Evolutionary conservation across 2,888 invertebrate genomes (phyloP), one percentile per base, ranked within the genome.

Genomic region (Anoplius nigerrimus): DNA sequence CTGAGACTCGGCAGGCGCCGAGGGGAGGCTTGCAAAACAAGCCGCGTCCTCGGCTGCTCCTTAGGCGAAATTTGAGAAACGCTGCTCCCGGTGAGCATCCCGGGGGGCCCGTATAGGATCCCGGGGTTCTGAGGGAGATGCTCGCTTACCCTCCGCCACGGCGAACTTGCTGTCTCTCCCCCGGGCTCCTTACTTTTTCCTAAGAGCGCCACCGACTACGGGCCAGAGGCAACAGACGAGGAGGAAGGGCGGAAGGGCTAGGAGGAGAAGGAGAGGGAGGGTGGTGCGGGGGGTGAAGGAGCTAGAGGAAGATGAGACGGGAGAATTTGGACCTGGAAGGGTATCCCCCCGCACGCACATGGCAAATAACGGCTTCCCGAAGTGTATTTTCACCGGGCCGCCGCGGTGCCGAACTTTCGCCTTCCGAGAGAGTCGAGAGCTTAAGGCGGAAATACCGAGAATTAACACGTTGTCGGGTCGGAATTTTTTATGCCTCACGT

Each of bases 41-140:
- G 4, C 48, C 18, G 16, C 8, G 48, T 6, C 48, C 18, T 48
- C 48, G 48, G 6, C 11, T 48, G 6, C 11, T 48, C 48, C n/a
- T 16, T 48, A 48, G n/a, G 73, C 59, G 68, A 69, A 69, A 72
- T 73, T 78, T 81, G 81, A 81, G 80, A 79, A 66, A 75, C 81
- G 72, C 81, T 81, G 81, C 53, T 62, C 46, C 20, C 46, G 56
- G 55, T 42, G 62, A 72, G 71, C 62, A 60, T 76, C 81, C 79
- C 79, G 48, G 57, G 81, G 75, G 81, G 77, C 66, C 71, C 76
- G 71, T 80, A 75, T 48, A 74, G 57, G 51, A 62, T 71, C 59
- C 64, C 27, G 65, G 65, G 65, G 56, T 61, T 64, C 53, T 34
- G 46, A 22, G 62, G 57, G 63, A 24, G 54, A 22, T 56, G 51